Base-by-base conservation (phyloP, 2,888 invertebrate species). In the Synanthedon vespiformis region DNA sequence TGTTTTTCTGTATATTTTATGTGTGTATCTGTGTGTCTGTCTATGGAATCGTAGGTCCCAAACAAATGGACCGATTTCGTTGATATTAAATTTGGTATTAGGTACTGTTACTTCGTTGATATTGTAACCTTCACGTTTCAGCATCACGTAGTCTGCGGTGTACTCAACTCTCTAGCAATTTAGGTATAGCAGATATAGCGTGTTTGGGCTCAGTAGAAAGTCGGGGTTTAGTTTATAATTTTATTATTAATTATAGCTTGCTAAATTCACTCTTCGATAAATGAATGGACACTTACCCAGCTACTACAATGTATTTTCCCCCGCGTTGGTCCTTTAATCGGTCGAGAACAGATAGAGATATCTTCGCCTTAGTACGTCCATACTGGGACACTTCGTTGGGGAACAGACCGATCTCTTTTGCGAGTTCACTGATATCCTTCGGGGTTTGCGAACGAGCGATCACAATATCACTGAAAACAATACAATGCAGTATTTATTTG, bases 241-340 rank as follows among this genome's bases (percentile, higher is more conserved):
- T n/a, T n/a, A n/a, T n/a, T 13, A 8, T 44, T 12, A 12, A 44
- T 13, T 22, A 22, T 22, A 22, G 5, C 5, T 22, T 22, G 22
- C 22, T 22, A 22, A 22, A 22, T 1, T 13, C 12, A 6, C 11
- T 40, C 14, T n/a, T 22, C 34, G 14, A 22, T 40, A 34, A 50
- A 16, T 51, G 50, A 48, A 14, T 22, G 53, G 41, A 13, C 41
- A 41, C 89, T 88, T 79, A 95, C 95, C 97, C 99, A 52, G 95
- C 95, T 4, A 99, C 96, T 0, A 99, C 96, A 55, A 99, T 92
- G 79, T 97, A 99, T 86, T 95, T 96, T 54, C 99, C 99, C 68
- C 92, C 88, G 40, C 88, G 83, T 53, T 91, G 90, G 53, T 90
- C 74, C 51, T 88, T 74, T 50, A 98, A 83, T 18, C 99, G 88